Evolutionary conservation across 2,888 invertebrate genomes (phyloP).

Genomic region (Stenoptilia bipunctidactyla): DNA sequence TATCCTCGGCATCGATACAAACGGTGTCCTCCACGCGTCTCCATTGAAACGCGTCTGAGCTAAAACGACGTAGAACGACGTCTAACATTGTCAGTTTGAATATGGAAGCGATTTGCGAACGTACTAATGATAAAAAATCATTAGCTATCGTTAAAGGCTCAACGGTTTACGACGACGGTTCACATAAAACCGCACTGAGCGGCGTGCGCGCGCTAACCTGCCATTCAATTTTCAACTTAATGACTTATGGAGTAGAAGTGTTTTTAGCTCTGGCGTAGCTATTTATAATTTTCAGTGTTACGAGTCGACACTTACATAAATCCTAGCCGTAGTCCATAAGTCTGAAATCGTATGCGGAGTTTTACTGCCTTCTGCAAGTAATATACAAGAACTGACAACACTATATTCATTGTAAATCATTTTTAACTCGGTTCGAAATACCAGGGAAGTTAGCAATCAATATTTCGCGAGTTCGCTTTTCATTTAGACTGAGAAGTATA

Average conservation of each 20-base stretch:
- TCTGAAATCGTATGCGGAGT: background rate
- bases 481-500: too few relatives aligned
- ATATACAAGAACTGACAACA: background rate
- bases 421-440: too few relatives aligned
- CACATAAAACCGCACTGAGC: conserved; percentile 38
- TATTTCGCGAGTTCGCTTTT: too few relatives aligned
- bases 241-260: background rate
- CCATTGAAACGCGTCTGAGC: background rate
- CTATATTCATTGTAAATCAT: too few relatives aligned
- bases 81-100: conserved; percentile 21
- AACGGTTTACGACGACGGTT: conserved; percentile 47
- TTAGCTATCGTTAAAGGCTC: conserved; percentile 55
- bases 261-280: background rate
- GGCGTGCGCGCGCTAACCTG: conserved; percentile 9
- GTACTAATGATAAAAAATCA: conserved; percentile 59
- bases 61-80: conserved; percentile 6
- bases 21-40: conserved; percentile 5
- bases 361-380: background rate
- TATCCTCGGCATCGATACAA: conserved; percentile 6
- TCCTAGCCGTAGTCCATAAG: background rate
- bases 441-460: too few relatives aligned
- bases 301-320: background rate
- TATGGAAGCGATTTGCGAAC: conserved; percentile 23
- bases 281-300: background rate
- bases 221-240: conserved; percentile 5